These are phyloP conservation scores for Anoplophora glabripennis DNA, from an alignment of 1,140 invertebrate species.

Conservation along the genomic window DNA sequence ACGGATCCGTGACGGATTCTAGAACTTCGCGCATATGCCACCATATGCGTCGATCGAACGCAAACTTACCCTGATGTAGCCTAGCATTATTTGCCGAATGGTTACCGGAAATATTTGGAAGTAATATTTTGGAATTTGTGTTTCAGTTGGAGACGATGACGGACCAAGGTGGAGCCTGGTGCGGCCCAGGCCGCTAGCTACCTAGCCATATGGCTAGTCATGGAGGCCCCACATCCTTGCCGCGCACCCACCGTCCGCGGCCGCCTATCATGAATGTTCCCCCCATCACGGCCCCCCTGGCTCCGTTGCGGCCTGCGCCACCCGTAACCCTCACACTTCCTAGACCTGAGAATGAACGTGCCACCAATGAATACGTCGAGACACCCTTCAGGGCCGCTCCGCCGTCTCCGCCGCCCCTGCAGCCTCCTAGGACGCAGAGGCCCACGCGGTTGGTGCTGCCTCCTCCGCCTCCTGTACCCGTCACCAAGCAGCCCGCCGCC, in stretches of 20 bases:
- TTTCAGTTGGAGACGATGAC: slow-evolving; percentile 58
- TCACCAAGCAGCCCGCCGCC: slow-evolving; percentile 57
- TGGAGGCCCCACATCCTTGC: slow-evolving; percentile 64
- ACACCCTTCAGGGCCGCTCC: slow-evolving; percentile 61
- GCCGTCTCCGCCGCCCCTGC: slow-evolving; percentile 38
- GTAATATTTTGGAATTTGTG: slow-evolving; percentile 30
- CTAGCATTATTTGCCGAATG: too few relatives aligned
- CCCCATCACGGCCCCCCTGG: slow-evolving; percentile 46
- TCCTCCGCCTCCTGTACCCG: slow-evolving; percentile 43
- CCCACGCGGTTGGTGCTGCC: slow-evolving; percentile 39
- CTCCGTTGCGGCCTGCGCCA: slow-evolving; percentile 46
- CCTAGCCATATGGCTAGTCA: slow-evolving; percentile 56
- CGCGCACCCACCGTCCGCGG: slow-evolving; percentile 60
- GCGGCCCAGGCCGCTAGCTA: slow-evolving; percentile 43
- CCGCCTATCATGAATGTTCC: slow-evolving; percentile 50
- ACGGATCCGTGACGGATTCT: too few relatives aligned
- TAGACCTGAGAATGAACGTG: slow-evolving; percentile 71
- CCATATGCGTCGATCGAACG: too few relatives aligned
- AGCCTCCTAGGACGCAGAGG: slow-evolving; percentile 34
- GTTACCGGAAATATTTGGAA: neutral
- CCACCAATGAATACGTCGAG: slow-evolving; percentile 83
- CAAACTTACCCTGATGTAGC: too few relatives aligned
- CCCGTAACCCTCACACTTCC: slow-evolving; percentile 67
- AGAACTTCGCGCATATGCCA: too few relatives aligned
- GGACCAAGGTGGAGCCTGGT: slow-evolving; percentile 59